A percentile compares a stretch with the other conserved stretches of the same genome.
phyloP scores from a whole-genome alignment of 2,113 vertebrate species.

The Phylloscopus trochiloides region DNA sequence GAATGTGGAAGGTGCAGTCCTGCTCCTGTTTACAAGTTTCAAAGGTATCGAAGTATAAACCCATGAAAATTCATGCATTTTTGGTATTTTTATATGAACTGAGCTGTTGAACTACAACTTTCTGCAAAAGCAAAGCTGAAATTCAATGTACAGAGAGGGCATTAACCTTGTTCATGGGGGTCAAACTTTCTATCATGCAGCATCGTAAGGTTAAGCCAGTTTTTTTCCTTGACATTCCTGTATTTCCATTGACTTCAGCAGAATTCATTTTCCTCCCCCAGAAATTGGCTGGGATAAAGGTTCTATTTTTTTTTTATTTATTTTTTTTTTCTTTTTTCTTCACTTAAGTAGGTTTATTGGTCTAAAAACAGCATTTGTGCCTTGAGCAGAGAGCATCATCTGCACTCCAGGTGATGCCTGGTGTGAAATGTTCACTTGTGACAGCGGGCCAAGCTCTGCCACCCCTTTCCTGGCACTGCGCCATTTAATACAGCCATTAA shows the following conservation, averaged over 20 bases:
- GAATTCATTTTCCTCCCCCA: background rate
- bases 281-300: background rate
- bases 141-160: accelerated
- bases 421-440: background rate
- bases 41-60: background rate
- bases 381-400: background rate
- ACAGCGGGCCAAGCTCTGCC: background rate
- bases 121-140: background rate
- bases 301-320: background rate
- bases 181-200: background rate
- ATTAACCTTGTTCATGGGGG: accelerated
- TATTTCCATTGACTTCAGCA: background rate
- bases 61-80: background rate
- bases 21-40: background rate
- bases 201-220: background rate
- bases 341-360: background rate
- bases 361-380: background rate
- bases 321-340: too few relatives aligned
- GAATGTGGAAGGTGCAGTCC: background rate
- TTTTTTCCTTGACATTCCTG: background rate
- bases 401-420: background rate
- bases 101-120: background rate
- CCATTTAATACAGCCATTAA: background rate
- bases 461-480: background rate
- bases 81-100: background rate